Percentiles rank a stretch among this genome's conserved stretches.
phyloP scores from a whole-genome alignment of 2,888 invertebrate species.

The Onthophagus sagittarius region DNA sequence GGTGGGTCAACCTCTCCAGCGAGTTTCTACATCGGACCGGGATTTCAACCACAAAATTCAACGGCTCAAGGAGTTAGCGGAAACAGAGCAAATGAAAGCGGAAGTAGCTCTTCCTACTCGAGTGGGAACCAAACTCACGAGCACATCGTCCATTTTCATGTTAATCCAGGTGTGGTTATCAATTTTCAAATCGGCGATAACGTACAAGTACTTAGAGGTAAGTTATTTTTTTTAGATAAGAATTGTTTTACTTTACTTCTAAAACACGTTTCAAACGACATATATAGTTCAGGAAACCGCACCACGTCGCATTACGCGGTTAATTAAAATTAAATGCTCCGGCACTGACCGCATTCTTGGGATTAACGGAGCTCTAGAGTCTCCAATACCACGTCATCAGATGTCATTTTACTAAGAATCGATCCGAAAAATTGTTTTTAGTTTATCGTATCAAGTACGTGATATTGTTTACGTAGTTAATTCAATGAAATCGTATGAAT shows the following conservation, averaged over 20 bases:
- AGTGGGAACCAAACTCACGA: slow-evolving; percentile 45
- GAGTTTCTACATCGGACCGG: slow-evolving; percentile 59
- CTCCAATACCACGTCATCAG: not conserved
- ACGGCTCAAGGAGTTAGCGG: slow-evolving; percentile 31
- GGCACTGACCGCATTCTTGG: slow-evolving; percentile 9
- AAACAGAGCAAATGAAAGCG: not conserved
- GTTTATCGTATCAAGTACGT: not conserved
- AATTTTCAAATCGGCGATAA: slow-evolving; percentile 72
- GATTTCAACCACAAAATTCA: slow-evolving; percentile 53
- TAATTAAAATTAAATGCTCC: slow-evolving; percentile 10
- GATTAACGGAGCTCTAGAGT: not conserved
- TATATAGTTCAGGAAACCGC: not conserved
- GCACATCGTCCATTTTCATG: slow-evolving; percentile 69
- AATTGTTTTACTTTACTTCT: not conserved
- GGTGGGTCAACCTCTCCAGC: slow-evolving; percentile 51
- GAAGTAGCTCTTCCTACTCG: slow-evolving; percentile 31
- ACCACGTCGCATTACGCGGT: not conserved
- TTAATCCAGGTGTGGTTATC: slow-evolving; percentile 74
- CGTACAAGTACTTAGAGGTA: slow-evolving; percentile 72
- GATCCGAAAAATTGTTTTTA: not conserved
- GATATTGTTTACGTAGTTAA: not conserved
- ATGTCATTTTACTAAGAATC: not conserved
- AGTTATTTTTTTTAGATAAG: slow-evolving; percentile 38
- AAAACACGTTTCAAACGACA: not conserved
- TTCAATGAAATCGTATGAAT: not conserved